Evolutionary conservation across 2,888 invertebrate species (phyloP), one percentile per base, ranked within the genome.

Genomic region (Chrysina gloriosa): DNA sequence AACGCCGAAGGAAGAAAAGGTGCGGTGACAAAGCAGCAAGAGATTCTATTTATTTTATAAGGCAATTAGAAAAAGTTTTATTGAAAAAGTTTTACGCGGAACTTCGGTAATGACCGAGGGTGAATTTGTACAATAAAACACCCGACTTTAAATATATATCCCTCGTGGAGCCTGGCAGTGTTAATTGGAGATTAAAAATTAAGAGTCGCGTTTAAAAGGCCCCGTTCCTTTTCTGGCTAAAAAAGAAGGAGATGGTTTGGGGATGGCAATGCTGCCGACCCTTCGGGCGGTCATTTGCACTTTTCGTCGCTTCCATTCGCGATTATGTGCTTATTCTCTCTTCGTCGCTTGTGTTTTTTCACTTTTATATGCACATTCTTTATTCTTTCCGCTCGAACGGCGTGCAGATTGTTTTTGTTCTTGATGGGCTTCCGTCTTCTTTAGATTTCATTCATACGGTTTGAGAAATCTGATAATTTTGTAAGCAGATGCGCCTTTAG

Each of bases 131-230:
- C 70, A 71, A 71, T 70, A 69, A 70, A 63, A 27, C 58, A 42
- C 42, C 69, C 66, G 42, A 64, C 50, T 68, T 70, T 69, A 72
- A 65, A 64, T 68, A 66, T 69, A 69, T 69, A 68, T 69, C 42
- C 42, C 58, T 67, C 69, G 42, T 63, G 68, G 68, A 68, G 71
- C 69, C 67, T 69, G 70, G 45, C 69, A 68, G 69, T 72, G 72
- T 72, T 72, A 72, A 72, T 72, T 72, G 70, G 67, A 70, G 72
- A 72, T 72, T 72, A 72, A 72, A 72, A 72, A 72, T 72, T 70
- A 72, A 72, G 72, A 67, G 70, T 64, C 36, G 54, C 69, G 61
- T 69, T 71, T 72, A 70, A 68, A 70, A 68, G 66, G 50, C 66
- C 39, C 56, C 16, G 29, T 14, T 45, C 5, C 25, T 11, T 23